Conservation (phyloP, 2,113 vertebrate genomes). For the Peromyscus polionotus region DNA sequence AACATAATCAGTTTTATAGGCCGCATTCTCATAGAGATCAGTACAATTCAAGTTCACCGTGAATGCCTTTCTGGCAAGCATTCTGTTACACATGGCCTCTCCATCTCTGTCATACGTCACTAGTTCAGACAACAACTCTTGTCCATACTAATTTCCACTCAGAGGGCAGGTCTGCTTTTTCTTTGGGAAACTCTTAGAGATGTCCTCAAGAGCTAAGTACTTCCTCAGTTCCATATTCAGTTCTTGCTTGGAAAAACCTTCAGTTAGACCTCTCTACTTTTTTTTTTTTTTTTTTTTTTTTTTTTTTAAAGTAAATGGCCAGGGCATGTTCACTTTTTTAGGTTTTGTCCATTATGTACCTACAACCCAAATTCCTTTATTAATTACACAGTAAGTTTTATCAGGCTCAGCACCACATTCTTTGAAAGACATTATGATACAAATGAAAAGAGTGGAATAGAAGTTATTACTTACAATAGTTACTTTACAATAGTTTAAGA, state of each 20-base stretch:
- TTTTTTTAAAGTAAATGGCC: background rate
- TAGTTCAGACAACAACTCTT: background rate
- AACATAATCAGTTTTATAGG: conserved; percentile 65
- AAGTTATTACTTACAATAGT: background rate
- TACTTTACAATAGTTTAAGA: background rate
- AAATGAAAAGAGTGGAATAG: background rate
- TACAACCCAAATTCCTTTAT: background rate
- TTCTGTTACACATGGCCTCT: background rate
- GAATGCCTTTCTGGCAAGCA: conserved; percentile 61
- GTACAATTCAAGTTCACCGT: conserved; percentile 48
- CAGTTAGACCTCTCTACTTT: background rate
- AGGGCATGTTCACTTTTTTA: background rate
- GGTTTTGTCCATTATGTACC: background rate
- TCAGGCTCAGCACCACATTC: background rate
- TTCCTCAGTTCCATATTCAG: background rate
- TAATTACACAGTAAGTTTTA: background rate
- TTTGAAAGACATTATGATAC: background rate
- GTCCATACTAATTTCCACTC: background rate
- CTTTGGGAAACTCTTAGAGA: background rate
- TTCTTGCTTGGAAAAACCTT: background rate
- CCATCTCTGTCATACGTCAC: background rate
- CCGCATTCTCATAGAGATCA: conserved; percentile 57
- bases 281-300: background rate
- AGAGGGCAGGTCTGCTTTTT: background rate
- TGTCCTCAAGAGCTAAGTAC: background rate